Conservation (phyloP, 2,113 vertebrate species). For the Nipponia nippon region DNA sequence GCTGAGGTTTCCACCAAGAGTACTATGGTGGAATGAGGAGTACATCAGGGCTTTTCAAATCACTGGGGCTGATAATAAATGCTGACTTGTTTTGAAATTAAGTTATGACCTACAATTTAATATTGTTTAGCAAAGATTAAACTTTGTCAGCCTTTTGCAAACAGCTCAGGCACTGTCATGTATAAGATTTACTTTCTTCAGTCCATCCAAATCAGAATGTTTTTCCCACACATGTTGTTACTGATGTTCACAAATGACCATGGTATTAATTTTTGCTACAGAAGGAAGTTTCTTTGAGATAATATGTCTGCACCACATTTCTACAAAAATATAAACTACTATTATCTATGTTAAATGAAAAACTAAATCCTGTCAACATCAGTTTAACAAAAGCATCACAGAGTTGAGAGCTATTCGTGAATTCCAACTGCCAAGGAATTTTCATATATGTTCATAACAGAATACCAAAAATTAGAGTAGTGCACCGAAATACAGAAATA, state of each 20-base stretch:
- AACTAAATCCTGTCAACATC: neutral
- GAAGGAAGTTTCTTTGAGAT: neutral
- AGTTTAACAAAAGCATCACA: neutral
- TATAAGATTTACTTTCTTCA: neutral
- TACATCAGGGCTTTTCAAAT: neutral
- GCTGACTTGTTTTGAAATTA: neutral
- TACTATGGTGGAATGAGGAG: neutral
- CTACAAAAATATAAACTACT: neutral
- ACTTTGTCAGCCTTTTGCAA: constrained; percentile 3
- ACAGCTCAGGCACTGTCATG: neutral
- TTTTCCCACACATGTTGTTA: neutral
- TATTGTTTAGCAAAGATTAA: neutral
- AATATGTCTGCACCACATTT: neutral
- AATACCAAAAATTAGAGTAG: neutral
- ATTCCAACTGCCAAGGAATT: neutral
- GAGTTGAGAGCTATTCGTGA: neutral
- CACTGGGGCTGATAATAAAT: neutral
- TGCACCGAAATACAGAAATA: neutral
- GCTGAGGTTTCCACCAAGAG: neutral
- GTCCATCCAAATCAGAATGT: neutral
- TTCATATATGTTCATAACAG: neutral
- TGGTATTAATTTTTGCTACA: neutral
- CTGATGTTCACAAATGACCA: neutral
- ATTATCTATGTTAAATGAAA: neutral
- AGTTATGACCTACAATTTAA: neutral